Conservation (phyloP, 2,113 vertebrate genomes). For the Trematocara macrostoma region DNA sequence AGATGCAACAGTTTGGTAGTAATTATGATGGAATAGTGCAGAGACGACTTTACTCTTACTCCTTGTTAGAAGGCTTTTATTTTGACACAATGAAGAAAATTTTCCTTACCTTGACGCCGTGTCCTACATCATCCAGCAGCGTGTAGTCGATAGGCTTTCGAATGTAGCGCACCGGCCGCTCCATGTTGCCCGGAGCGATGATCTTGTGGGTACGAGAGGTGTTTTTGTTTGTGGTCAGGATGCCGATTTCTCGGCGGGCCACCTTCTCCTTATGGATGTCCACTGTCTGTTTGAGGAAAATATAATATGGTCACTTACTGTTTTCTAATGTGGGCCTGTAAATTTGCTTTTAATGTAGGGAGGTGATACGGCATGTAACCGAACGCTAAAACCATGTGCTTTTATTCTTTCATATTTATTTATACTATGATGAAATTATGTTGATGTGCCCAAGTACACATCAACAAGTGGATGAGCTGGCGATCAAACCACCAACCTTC, state of each 20-base stretch:
- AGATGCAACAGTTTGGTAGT: background rate
- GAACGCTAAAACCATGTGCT: background rate
- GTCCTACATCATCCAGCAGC: slow-evolving; percentile 97
- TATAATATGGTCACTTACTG: background rate
- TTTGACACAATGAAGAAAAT: background rate
- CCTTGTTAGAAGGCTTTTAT: background rate
- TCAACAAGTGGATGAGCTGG: background rate
- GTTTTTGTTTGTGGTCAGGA: slow-evolving; percentile 99
- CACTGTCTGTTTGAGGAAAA: slow-evolving; percentile 79
- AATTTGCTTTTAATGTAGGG: background rate
- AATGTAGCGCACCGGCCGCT: slow-evolving; percentile 97
- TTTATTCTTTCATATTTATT: background rate
- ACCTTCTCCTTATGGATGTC: slow-evolving; percentile 99
- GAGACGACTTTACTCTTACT: background rate
- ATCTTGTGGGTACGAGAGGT: slow-evolving; percentile 99
- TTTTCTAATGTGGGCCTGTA: background rate
- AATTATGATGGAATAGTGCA: background rate
- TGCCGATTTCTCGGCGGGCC: slow-evolving; percentile 96
- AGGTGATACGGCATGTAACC: background rate
- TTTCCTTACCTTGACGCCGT: slow-evolving; percentile 92
- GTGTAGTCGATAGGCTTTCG: slow-evolving; percentile 99
- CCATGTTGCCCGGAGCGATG: slow-evolving; percentile 97
- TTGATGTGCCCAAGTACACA: background rate
- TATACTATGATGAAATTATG: background rate
- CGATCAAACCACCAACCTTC: background rate